Conservation (phyloP, 2,797 vertebrate genomes). For the Acanthiza pusilla region DNA sequence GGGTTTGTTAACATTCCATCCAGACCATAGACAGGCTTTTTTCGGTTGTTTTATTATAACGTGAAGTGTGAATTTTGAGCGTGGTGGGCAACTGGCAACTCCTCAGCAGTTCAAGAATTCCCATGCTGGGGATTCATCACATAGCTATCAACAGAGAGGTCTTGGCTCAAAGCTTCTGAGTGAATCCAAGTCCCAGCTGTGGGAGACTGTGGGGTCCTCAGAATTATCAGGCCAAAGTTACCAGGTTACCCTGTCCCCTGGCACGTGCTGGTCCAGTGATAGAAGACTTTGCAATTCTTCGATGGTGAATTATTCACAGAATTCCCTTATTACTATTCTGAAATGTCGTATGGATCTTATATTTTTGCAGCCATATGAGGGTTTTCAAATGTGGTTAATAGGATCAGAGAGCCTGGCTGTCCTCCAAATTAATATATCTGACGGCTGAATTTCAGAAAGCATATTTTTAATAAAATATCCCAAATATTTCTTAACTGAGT, state of each 20-base stretch:
- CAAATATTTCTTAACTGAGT: not conserved
- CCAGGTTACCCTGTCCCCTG: not conserved
- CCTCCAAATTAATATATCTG: conserved; percentile 17
- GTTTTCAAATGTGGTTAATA: conserved; percentile 15
- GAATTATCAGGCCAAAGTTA: not conserved
- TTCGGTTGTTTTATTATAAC: not conserved
- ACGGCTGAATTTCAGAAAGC: not conserved
- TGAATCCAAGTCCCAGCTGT: not conserved
- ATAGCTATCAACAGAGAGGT: not conserved
- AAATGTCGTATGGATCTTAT: not conserved
- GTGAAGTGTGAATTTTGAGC: not conserved
- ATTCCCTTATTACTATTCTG: not conserved
- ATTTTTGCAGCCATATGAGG: not conserved
- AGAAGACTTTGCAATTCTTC: not conserved
- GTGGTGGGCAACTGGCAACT: not conserved
- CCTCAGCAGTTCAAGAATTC: not conserved
- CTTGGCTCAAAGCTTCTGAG: not conserved
- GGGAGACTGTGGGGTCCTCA: not conserved
- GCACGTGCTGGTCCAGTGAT: accelerated
- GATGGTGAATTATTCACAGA: not conserved
- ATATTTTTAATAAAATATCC: conserved; percentile 4
- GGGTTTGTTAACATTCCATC: not conserved
- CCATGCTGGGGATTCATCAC: not conserved
- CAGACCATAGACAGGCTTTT: not conserved
- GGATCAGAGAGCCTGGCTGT: conserved; percentile 15